These are phyloP conservation scores for Nasua narica DNA, from an alignment of 2,797 vertebrate genomes.

Conservation along the genomic window DNA sequence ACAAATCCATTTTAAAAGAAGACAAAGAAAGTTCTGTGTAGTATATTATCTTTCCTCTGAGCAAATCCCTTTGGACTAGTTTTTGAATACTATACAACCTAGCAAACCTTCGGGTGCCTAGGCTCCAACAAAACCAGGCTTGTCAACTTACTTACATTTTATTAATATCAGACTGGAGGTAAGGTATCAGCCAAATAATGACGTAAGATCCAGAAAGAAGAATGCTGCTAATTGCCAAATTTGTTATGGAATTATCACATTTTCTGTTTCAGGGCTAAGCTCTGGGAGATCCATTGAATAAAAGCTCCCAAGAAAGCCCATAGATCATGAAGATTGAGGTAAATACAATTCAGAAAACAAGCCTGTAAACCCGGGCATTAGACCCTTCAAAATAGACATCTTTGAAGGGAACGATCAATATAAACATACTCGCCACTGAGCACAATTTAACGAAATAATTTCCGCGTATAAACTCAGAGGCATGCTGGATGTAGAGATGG, in stretches of 20 bases:
- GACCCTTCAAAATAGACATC: not conserved
- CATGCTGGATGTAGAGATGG: not conserved
- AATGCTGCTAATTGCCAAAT: slow-evolving; percentile 65
- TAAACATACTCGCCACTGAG: not conserved
- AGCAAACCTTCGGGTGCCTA: not conserved
- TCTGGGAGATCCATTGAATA: not conserved
- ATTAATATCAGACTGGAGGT: slow-evolving; percentile 51
- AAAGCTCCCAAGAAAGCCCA: not conserved
- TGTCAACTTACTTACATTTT: slow-evolving; percentile 21
- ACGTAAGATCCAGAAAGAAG: slow-evolving; percentile 32
- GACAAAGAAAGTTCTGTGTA: not conserved
- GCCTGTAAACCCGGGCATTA: not conserved
- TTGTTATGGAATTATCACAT: slow-evolving; percentile 67
- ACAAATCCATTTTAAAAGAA: not conserved
- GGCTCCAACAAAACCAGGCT: not conserved
- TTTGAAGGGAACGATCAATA: too few relatives aligned
- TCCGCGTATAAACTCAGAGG: not conserved
- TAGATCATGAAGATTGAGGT: not conserved
- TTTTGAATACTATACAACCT: not conserved
- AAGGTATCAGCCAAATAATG: slow-evolving; percentile 31
- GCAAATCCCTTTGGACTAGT: not conserved
- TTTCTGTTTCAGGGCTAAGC: slow-evolving; percentile 60
- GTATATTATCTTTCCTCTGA: not conserved
- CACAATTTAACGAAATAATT: not conserved
- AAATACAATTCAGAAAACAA: not conserved